A percentile compares a stretch with the other conserved stretches of the same genome.
Conservation (phyloP, 2,888 invertebrate species). For the Hypomecis punctinalis region DNA sequence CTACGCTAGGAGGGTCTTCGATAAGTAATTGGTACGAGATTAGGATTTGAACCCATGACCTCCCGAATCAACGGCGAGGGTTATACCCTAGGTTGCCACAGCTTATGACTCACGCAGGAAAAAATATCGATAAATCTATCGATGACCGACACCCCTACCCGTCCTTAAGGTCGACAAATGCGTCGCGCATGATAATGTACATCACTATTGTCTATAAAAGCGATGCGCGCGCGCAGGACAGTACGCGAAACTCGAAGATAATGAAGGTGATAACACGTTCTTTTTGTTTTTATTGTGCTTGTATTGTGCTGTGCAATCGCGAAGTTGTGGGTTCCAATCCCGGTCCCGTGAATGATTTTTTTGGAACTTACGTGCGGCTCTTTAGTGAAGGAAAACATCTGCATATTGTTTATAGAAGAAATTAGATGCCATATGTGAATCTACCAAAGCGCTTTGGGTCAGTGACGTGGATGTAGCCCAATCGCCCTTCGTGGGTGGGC, state of each 20-base stretch:
- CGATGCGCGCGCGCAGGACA: conserved; percentile 53
- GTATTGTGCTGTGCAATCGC: conserved; percentile 10
- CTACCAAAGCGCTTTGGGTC: too few species aligned
- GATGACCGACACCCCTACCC: conserved; percentile 40
- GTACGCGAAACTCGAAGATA: conserved; percentile 75
- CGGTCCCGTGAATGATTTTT: too few species aligned
- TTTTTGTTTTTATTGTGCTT: conserved; percentile 47
- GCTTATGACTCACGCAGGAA: not conserved
- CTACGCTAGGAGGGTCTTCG: too few species aligned
- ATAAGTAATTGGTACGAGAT: too few species aligned
- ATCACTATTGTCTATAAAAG: conserved; percentile 78
- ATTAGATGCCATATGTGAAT: too few species aligned
- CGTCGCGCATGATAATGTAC: conserved; percentile 68
- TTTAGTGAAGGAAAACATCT: too few species aligned
- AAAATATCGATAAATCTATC: conserved; percentile 1
- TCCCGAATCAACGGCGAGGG: not conserved
- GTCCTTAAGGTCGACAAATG: conserved; percentile 66
- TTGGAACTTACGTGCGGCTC: too few species aligned
- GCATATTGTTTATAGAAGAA: too few species aligned
- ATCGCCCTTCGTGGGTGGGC: too few species aligned
- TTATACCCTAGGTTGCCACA: not conserved
- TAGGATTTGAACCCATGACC: not conserved
- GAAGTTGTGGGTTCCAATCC: too few species aligned
- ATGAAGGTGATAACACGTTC: conserved; percentile 82
- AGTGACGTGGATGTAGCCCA: too few species aligned